Conservation (phyloP, 2,888 invertebrate genomes). For the Acheta domesticus region DNA sequence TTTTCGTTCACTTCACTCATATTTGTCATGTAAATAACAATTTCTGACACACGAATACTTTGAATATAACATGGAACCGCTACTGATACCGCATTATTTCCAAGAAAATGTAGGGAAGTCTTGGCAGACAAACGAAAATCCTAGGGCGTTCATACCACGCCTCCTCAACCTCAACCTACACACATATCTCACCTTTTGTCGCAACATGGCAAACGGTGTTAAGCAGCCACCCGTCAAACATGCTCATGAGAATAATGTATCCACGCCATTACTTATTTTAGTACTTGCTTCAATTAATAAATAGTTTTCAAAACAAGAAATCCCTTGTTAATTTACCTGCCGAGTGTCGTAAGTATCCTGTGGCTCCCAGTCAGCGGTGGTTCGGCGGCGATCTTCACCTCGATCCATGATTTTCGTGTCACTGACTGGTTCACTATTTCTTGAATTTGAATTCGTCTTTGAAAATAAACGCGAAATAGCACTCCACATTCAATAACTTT, state of each 20-base stretch:
- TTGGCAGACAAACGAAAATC: neutral
- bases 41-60: too few relatives aligned
- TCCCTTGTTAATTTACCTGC: slow-evolving; percentile 53
- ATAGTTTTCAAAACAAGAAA: too few relatives aligned
- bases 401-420: slow-evolving; percentile 37
- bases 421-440: slow-evolving; percentile 46
- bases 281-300: neutral
- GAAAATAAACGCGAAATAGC: slow-evolving; percentile 47
- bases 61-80: too few relatives aligned
- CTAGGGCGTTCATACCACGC: slow-evolving; percentile 19
- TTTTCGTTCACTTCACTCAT: too few relatives aligned
- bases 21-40: too few relatives aligned
- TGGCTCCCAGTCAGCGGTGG: slow-evolving; percentile 55
- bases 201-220: neutral
- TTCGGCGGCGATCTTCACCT: slow-evolving; percentile 35
- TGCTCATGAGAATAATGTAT: neutral
- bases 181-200: neutral
- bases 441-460: slow-evolving; percentile 31
- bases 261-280: neutral
- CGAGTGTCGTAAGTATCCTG: slow-evolving; percentile 61
- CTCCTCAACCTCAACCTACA: neutral
- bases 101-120: neutral
- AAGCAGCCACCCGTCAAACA: neutral
- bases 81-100: too few relatives aligned
- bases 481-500: slow-evolving; percentile 48